These are phyloP conservation scores for Ectemnius lituratus DNA, from an alignment of 2,888 invertebrate genomes.

Conservation along the genomic window DNA sequence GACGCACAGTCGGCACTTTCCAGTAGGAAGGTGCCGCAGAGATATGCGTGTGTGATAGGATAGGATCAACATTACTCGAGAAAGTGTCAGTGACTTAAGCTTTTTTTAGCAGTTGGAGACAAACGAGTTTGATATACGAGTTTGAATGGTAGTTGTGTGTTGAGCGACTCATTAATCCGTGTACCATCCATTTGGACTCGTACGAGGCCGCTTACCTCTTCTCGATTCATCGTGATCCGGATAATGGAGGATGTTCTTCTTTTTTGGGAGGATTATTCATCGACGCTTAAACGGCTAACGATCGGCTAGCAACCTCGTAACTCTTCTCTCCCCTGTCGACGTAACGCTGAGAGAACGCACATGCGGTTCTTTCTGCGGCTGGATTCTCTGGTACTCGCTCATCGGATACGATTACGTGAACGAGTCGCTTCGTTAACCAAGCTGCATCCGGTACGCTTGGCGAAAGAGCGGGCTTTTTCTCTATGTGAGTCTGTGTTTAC, in stretches of 20 bases:
- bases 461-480: slow-evolving; percentile 16
- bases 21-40: too few species aligned
- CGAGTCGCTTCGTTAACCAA: slow-evolving; percentile 22
- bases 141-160: too few species aligned
- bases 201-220: too few species aligned
- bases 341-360: background rate
- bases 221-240: too few species aligned
- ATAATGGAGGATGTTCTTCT: background rate
- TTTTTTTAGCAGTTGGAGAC: too few species aligned
- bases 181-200: too few species aligned
- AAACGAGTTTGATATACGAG: too few species aligned
- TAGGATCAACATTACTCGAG: too few species aligned
- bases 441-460: slow-evolving; percentile 29
- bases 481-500: background rate
- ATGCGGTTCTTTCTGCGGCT: background rate
- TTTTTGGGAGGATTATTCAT: slow-evolving; percentile 13
- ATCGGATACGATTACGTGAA: slow-evolving; percentile 51
- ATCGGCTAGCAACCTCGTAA: slow-evolving; percentile 1
- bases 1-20: too few species aligned
- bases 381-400: background rate
- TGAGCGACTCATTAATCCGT: too few species aligned
- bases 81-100: too few species aligned
- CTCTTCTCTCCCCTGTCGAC: background rate
- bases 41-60: too few species aligned
- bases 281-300: slow-evolving; percentile 28